Conservation (phyloP, 2,797 vertebrate species). For the Neopelma chrysocephalum region DNA sequence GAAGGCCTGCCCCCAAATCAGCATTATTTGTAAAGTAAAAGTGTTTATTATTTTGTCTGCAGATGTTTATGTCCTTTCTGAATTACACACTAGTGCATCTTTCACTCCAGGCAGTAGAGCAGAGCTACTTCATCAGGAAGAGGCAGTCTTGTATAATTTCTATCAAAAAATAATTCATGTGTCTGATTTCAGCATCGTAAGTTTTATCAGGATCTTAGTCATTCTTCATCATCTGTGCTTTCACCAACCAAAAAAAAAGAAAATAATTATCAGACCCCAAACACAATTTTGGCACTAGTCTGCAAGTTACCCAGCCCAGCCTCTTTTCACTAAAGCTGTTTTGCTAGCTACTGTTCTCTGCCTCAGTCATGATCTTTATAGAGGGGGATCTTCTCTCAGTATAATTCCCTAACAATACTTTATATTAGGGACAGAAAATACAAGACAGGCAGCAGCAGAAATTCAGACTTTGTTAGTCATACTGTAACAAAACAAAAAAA, state of each 20-base stretch:
- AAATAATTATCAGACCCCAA: not conserved
- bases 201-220: not conserved
- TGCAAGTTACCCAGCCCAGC: not conserved
- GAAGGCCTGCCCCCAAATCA: not conserved
- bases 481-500: not conserved
- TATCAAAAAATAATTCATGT: not conserved
- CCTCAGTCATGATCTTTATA: not conserved
- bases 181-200: not conserved
- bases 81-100: not conserved
- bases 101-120: not conserved
- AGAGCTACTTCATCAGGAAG: not conserved
- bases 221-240: not conserved
- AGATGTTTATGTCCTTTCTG: not conserved
- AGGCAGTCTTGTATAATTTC: not conserved
- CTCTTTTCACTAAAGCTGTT: not conserved
- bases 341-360: not conserved
- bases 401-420: not conserved
- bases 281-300: not conserved
- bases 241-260: not conserved
- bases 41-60: not conserved
- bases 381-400: not conserved
- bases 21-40: not conserved
- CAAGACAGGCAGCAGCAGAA: not conserved
- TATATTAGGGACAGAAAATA: not conserved
- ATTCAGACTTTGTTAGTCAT: not conserved